Conservation (phyloP, 1,140 invertebrate species). For the Neoseiulus cucumeris region DNA sequence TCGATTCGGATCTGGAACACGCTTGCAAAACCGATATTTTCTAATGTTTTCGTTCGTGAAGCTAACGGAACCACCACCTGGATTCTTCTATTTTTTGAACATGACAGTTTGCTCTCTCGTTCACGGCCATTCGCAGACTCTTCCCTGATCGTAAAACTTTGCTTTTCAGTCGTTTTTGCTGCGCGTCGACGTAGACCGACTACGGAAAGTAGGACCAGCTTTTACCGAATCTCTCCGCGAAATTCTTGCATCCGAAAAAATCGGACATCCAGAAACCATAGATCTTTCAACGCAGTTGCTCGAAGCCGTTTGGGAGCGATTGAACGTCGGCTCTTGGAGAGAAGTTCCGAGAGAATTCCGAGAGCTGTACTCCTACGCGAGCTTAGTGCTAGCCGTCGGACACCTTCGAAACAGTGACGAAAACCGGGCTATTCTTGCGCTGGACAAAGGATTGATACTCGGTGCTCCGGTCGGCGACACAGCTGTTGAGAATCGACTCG, state of each 20-base stretch:
- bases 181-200: neutral
- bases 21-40: too few species aligned
- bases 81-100: too few species aligned
- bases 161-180: neutral
- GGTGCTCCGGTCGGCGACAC: neutral
- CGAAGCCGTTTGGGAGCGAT: neutral
- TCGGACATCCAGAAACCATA: neutral
- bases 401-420: neutral
- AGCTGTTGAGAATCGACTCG: neutral
- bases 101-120: too few species aligned
- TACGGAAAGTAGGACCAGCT: neutral
- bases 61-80: too few species aligned
- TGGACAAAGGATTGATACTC: conserved; percentile 2
- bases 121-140: too few species aligned
- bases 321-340: neutral
- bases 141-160: too few species aligned
- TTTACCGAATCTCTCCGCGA: neutral
- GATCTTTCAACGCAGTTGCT: neutral
- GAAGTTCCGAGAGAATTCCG: neutral
- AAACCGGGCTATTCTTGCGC: neutral
- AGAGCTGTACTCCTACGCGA: neutral
- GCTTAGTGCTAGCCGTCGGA: neutral
- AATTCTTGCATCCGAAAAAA: neutral
- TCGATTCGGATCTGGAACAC: too few species aligned
- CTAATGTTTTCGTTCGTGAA: too few species aligned